Percentiles rank a stretch among this genome's conserved stretches.
These are phyloP conservation scores for Villa cingulata DNA, from an alignment of 2,888 invertebrate genomes.

Conservation along the genomic window DNA sequence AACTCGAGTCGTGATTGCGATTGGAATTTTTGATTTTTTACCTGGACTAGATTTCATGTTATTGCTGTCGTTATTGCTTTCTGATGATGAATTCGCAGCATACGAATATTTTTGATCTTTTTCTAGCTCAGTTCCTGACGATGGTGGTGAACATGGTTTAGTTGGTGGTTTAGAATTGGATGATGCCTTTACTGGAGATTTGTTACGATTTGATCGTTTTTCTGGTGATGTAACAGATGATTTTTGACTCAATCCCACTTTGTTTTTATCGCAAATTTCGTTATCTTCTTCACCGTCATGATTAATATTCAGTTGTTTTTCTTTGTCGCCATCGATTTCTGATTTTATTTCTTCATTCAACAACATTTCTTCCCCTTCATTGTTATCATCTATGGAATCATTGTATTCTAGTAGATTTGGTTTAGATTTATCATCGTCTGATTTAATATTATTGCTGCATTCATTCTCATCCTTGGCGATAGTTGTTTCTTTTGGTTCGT, in stretches of 20 bases:
- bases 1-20: constrained; percentile 23
- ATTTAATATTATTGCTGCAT: neutral
- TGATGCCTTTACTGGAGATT: constrained; percentile 28
- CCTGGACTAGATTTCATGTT: constrained; percentile 28
- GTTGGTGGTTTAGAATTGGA: constrained; percentile 32
- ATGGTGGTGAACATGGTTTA: constrained; percentile 9
- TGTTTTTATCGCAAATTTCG: constrained; percentile 2
- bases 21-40: constrained; percentile 35
- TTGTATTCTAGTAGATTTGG: constrained; percentile 28
- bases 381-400: constrained; percentile 28
- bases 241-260: constrained; percentile 26
- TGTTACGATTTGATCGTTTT: constrained; percentile 27
- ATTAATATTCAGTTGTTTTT: constrained; percentile 24
- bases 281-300: constrained; percentile 10
- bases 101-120: constrained; percentile 21
- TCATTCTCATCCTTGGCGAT: neutral
- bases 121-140: constrained; percentile 11
- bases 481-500: constrained; percentile 24
- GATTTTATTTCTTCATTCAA: constrained; percentile 30
- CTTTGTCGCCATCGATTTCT: constrained; percentile 24
- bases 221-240: constrained; percentile 27
- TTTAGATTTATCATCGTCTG: constrained; percentile 13
- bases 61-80: constrained; percentile 5
- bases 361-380: constrained; percentile 33
- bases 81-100: neutral